Percentiles rank a stretch among this genome's conserved stretches.
These are phyloP conservation scores for Donacobius atricapilla DNA, from an alignment of 2,113 vertebrate species.

Conservation along the genomic window DNA sequence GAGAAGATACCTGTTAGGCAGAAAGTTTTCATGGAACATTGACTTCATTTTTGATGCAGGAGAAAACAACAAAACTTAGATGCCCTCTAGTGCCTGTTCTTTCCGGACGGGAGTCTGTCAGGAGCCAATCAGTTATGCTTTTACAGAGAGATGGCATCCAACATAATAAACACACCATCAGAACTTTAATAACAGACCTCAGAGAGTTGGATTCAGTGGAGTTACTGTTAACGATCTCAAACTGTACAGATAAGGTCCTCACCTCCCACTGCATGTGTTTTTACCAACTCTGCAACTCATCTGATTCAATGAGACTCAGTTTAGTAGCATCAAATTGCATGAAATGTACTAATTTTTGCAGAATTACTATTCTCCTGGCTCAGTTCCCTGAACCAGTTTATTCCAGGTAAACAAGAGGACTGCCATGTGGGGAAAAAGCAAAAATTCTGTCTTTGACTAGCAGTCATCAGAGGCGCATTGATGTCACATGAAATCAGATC, in stretches of 20 bases:
- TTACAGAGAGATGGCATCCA: neutral
- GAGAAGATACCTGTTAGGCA: conserved; percentile 82
- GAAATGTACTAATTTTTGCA: accelerated
- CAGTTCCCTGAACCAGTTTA: neutral
- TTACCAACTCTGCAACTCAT: neutral
- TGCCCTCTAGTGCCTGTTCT: neutral
- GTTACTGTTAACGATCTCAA: neutral
- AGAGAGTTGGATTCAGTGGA: neutral
- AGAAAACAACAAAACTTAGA: neutral
- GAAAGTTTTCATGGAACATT: neutral
- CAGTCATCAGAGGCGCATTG: neutral
- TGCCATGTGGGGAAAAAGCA: neutral
- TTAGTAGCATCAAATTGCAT: neutral
- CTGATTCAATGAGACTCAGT: neutral
- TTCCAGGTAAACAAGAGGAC: neutral
- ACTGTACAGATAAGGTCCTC: neutral
- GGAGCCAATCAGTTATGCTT: neutral
- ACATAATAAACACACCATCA: neutral
- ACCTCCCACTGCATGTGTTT: neutral
- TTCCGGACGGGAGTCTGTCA: neutral
- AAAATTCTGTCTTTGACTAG: neutral
- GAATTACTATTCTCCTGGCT: neutral
- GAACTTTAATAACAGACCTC: neutral
- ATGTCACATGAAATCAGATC: neutral
- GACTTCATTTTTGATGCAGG: neutral